A percentile compares a stretch with the other conserved stretches of the same genome.
Evolutionary conservation across 2,113 vertebrate genomes (phyloP).

Genomic region (Formicarius rufipectus): DNA sequence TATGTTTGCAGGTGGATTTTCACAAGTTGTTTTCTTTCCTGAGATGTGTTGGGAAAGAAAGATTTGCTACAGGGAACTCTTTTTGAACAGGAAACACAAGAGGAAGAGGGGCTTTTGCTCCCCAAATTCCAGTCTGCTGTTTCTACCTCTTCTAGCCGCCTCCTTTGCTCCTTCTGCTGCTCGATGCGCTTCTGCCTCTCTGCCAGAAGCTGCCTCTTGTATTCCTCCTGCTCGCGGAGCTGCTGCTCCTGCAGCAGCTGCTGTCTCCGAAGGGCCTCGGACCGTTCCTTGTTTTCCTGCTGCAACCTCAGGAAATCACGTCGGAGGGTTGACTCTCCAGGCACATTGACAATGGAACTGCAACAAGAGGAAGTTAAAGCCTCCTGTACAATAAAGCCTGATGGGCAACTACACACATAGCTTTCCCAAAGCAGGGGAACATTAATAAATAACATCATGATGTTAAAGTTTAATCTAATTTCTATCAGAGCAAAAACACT

Average conservation of each 20-base stretch:
- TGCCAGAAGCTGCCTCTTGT: constrained; percentile 94
- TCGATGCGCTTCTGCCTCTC: constrained; percentile 95
- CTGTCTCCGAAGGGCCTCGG: constrained; percentile 92
- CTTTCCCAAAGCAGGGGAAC: not conserved
- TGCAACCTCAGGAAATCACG: constrained; percentile 96
- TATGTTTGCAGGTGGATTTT: not conserved
- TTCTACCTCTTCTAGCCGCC: constrained; percentile 91
- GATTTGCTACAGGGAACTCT: not conserved
- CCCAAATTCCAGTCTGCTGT: not conserved
- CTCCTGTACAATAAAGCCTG: not conserved
- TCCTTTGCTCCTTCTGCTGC: constrained; percentile 96
- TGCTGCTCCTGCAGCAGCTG: constrained; percentile 97
- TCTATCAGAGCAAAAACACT: not conserved
- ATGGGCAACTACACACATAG: constrained; percentile 32
- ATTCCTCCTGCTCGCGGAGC: constrained; percentile 96
- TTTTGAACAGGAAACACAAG: not conserved
- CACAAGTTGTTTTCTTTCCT: not conserved
- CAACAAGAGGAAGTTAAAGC: not conserved
- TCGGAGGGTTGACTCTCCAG: constrained; percentile 94
- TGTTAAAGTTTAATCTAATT: not conserved
- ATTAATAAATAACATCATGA: constrained; percentile 11
- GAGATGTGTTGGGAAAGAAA: not conserved
- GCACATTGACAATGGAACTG: constrained; percentile 97
- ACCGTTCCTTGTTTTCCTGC: constrained; percentile 99
- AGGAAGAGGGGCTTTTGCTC: not conserved